Base-by-base conservation (phyloP, 2,888 invertebrate species). In the Catocala sponsa region DNA sequence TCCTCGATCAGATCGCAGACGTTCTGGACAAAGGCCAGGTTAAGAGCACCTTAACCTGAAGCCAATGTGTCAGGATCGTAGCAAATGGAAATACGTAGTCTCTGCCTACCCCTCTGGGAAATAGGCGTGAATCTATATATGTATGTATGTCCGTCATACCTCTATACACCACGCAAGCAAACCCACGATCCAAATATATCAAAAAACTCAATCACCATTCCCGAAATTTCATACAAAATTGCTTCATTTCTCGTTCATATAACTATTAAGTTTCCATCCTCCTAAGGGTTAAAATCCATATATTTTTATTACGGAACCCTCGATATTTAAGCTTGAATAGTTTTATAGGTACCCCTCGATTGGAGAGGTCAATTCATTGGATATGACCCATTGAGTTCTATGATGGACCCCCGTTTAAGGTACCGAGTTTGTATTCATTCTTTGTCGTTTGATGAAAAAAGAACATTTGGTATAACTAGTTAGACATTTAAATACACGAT, bases 221-320 rank as follows among this genome's bases (percentile, higher is more conserved):
- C 10, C 4, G 10, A 48, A 48, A 32, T 33, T 38, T 38, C 35
- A 9, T 46, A 15, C 10, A 0, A 7, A n/a, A 10, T 25, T 35
- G 6, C 11, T 25, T n/a, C 32, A 25, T 25, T 25, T 25, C 25
- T 25, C 25, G 25, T 25, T 25, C 25, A 9, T 55, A 55, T 64
- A 65, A 59, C 60, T 59, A 63, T 54, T 60, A 44, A 58, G 51
- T 43, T 56, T 9, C 47, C 49, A 42, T 41, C 48, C 56, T 61
- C 57, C 35, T 48, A 53, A 68, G 59, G 76, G 65, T 73, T 67
- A 61, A 72, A 68, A 70, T 35, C 73, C 63, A 70, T 75, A 61
- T 70, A 73, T 73, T 75, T 75, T 75, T 75, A 71, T 70, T 64
- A 71, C 68, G 44, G 65, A 63, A 68, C 73, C 73, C 63, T 56